Conservation (phyloP, 2,797 vertebrate species). For the Carapus acus region DNA sequence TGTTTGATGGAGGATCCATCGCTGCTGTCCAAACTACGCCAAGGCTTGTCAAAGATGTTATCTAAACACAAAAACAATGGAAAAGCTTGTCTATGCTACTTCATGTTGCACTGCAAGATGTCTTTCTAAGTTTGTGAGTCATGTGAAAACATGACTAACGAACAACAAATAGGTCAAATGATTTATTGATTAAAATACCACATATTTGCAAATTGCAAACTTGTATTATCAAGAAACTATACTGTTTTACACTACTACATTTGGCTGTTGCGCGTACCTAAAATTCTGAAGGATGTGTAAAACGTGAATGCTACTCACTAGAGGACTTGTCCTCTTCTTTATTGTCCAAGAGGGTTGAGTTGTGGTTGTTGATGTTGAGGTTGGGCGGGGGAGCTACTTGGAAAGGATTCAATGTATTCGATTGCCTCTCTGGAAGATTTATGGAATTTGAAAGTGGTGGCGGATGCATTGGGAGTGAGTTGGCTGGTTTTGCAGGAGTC, state of each 20-base stretch:
- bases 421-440: slow-evolving; percentile 61
- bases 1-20: slow-evolving; percentile 44
- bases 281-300: no score
- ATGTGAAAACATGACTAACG: no score
- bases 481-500: slow-evolving; percentile 45
- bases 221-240: no score
- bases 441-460: slow-evolving; percentile 67
- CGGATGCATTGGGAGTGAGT: slow-evolving; percentile 57
- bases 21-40: slow-evolving; percentile 43
- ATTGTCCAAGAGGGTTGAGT: slow-evolving; percentile 44
- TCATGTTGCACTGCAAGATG: no score
- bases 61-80: slow-evolving; percentile 49
- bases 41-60: slow-evolving; percentile 63
- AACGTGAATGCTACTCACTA: slow-evolving; percentile 68
- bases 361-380: slow-evolving; percentile 83
- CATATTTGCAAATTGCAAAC: no score
- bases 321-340: slow-evolving; percentile 55
- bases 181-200: not conserved
- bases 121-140: not conserved
- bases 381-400: slow-evolving; percentile 79
- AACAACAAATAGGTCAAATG: no score
- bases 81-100: not conserved
- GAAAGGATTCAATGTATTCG: slow-evolving; percentile 44
- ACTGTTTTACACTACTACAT: no score
- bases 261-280: no score